Percentiles rank a stretch among this genome's conserved stretches.
Evolutionary conservation across 2,797 vertebrate genomes (phyloP).

Genomic region (Dermochelys coriacea): DNA sequence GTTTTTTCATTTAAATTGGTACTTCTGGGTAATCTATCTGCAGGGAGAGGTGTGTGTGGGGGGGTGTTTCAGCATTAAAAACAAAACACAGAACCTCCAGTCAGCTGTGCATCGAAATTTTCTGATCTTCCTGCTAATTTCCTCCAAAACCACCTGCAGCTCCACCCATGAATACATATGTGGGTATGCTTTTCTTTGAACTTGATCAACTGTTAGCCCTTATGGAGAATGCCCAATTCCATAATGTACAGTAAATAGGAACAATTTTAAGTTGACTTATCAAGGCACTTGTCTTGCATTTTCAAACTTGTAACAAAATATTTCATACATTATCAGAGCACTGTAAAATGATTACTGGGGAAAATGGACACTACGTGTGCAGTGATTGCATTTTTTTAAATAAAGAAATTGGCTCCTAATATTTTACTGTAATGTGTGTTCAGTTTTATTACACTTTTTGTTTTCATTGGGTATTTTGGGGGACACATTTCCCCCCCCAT

Average conservation of each 20-base stretch:
- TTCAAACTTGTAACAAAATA: background rate
- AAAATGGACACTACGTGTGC: background rate
- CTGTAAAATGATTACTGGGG: background rate
- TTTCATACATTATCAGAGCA: background rate
- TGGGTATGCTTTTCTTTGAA: background rate
- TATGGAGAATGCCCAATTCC: background rate
- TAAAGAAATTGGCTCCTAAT: background rate
- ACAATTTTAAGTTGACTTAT: background rate
- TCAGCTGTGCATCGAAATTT: too few species aligned
- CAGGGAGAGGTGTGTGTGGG: background rate
- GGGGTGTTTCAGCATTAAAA: background rate
- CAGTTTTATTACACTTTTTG: background rate
- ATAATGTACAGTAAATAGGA: background rate
- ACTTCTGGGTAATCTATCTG: background rate
- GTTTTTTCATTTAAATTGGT: background rate
- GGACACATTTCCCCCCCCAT: accelerated
- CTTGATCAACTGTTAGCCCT: background rate
- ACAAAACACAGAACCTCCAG: background rate
- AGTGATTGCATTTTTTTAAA: background rate
- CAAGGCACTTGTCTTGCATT: background rate
- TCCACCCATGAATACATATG: background rate
- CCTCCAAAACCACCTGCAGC: background rate
- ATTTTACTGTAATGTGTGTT: background rate
- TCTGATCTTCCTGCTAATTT: too few species aligned
- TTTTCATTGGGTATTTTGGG: too few species aligned